Evolutionary conservation across 2,888 invertebrate genomes (phyloP), one percentile per base, ranked within the genome.

Genomic region (Hydrotaea cyrtoneurina): DNA sequence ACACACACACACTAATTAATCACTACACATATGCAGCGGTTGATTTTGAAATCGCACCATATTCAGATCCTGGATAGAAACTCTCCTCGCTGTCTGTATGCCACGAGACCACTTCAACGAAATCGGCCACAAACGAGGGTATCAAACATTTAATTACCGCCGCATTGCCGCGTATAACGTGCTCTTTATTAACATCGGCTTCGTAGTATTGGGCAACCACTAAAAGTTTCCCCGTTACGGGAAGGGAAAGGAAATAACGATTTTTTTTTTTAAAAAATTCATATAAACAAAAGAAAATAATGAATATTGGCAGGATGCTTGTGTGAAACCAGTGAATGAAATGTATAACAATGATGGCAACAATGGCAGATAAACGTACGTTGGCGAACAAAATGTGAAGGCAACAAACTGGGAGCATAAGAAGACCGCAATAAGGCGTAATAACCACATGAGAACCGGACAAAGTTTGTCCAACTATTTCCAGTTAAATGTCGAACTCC

Each of bases 41-140:
- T 76, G 55, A 43, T 39, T 39, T 4, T 10, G 11, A 72, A 21
- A 57, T 21, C 92, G 90, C 92, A 92, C 92, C 92, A 88, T 92
- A 92, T 92, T 92, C 92, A 86, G 91, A 89, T 88, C 90, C 92
- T 31, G 92, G 90, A 86, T 91, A 91, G 85, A 92, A 92, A 87
- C 90, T 91, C 86, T 92, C 92, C 84, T 92, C 91, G 87, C 89
- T 89, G 92, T 97, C 96, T 87, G 96, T 96, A 88, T 96, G 96
- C 97, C 97, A 97, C 57, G 96, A 96, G 64, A 96, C 94, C 87
- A 98, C 97, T 89, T 94, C 94, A 86, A 98, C 97, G 93, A 98
- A 98, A 93, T 98, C 98, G 86, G 97, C 97, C 86, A 98, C 97
- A 93, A 97, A 98, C 74, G 97, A 97, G 43, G 98, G 98, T 90